Evolutionary conservation across 1,140 invertebrate species (phyloP).

Genomic region (Cardiocondyla obscurior): DNA sequence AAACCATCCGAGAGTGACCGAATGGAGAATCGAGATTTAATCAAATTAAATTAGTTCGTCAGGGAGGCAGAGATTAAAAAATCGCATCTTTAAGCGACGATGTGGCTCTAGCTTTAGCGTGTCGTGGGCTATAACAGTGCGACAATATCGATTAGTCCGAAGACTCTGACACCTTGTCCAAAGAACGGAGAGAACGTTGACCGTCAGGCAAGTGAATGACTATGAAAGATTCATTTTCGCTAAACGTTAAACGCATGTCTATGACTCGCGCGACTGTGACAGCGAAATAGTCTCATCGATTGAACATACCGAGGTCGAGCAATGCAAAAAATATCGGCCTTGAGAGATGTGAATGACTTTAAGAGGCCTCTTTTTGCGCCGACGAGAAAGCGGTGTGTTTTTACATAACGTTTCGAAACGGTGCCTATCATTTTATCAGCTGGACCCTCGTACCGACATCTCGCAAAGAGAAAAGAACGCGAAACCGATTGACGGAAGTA

Average conservation of each 20-base stretch:
- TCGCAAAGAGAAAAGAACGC: background rate
- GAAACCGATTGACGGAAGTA: background rate
- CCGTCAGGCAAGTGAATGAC: slow-evolving; percentile 26
- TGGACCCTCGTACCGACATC: background rate
- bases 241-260: slow-evolving; percentile 1
- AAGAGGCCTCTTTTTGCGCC: background rate
- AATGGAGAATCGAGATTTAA: background rate
- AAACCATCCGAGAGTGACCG: background rate
- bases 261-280: background rate
- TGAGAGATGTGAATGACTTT: slow-evolving; percentile 9
- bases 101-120: background rate
- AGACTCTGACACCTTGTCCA: background rate
- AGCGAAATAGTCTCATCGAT: background rate
- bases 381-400: background rate
- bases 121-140: background rate
- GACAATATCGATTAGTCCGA: background rate
- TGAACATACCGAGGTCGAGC: background rate
- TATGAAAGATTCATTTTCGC: slow-evolving; percentile 23
- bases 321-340: background rate
- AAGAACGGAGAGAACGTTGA: slow-evolving; percentile 26
- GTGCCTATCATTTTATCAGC: slow-evolving; percentile 1
- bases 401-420: slow-evolving; percentile 5
- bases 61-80: background rate
- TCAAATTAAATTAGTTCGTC: background rate
- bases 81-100: background rate